Conservation (phyloP, 35 echinoderm and acorn worm genomes). For the Amphiura filiformis region DNA sequence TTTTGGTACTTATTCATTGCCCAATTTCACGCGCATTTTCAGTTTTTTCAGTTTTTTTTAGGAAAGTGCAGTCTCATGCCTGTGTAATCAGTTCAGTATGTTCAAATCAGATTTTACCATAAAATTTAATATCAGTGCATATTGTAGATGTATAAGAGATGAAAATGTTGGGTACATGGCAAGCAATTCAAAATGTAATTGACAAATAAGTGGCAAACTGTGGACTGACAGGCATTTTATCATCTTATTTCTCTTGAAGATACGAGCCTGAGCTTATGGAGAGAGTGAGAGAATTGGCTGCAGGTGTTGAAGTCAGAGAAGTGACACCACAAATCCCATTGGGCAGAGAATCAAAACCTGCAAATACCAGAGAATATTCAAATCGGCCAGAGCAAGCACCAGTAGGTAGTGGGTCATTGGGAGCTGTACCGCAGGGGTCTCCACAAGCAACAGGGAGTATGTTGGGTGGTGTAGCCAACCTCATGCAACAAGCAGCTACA, state of each 20-base stretch:
- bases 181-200: too few relatives aligned
- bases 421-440: neutral
- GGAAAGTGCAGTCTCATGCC: too few relatives aligned
- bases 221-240: slow-evolving; percentile 4
- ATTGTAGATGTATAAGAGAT: too few relatives aligned
- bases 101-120: too few relatives aligned
- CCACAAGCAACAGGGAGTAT: neutral
- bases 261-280: slow-evolving; percentile 66
- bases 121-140: too few relatives aligned
- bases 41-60: too few relatives aligned
- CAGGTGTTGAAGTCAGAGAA: neutral
- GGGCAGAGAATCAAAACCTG: neutral
- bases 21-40: too few relatives aligned
- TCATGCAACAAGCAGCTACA: too few relatives aligned
- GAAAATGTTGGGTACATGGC: too few relatives aligned
- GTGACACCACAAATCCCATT: neutral
- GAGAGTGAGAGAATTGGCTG: slow-evolving; percentile 54
- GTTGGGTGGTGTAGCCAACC: neutral
- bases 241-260: slow-evolving; percentile 36
- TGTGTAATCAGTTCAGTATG: too few relatives aligned
- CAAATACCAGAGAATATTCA: neutral
- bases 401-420: neutral
- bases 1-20: too few relatives aligned
- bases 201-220: too few relatives aligned
- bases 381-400: neutral